Base-by-base conservation (phyloP, 2,888 invertebrate genomes). In the Smittia aterrima region DNA sequence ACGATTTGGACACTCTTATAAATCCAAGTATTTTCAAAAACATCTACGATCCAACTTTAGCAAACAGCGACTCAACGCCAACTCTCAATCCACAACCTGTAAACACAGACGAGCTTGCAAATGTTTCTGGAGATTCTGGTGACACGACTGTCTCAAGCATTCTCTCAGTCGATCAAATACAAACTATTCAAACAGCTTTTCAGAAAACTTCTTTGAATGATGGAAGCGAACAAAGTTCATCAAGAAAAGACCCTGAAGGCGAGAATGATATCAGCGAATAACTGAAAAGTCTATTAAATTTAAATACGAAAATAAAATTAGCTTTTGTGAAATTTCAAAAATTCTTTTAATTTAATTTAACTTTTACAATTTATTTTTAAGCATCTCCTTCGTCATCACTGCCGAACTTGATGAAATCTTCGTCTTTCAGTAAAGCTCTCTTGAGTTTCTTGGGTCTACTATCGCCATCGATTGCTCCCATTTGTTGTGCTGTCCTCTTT, bases 401-500 rank as follows among this genome's bases (percentile, higher is more conserved):
- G 0, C 20, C 16, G 1, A 62, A 40, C 38, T 72, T 72, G 6
- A 72, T 72, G 18, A 72, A 72, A 40, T 72, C 40, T 32, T 71
- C 71, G 41, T 71, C 71, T 9, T 58, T 72, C 18, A 62, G 16
- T 7, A 72, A n/a, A 9, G 58, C 62, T 38, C 58, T 72, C 24
- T 62, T 72, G n/a, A 20, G 7, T 11, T 20, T 38, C 24, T 72
- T 62, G 1, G 58, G 22, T 13, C 20, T 38, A 16, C 22, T 13
- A 16, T 25, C 58, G 7, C n/a, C 72, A 38, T 1, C 18, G 13
- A 4, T 13, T 18, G n/a, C 25, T 74, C 84, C 82, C 77, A 87
- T 89, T 79, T 87, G 86, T 80, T 90, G 87, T 0, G 95, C 94
- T 0, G 96, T 95, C 79, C 95, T 88, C 84, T 93, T 93, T 76